Evolutionary conservation across 1,140 invertebrate genomes (phyloP), one percentile per base, ranked within the genome.

Genomic region (Brachionus manjavacas): DNA sequence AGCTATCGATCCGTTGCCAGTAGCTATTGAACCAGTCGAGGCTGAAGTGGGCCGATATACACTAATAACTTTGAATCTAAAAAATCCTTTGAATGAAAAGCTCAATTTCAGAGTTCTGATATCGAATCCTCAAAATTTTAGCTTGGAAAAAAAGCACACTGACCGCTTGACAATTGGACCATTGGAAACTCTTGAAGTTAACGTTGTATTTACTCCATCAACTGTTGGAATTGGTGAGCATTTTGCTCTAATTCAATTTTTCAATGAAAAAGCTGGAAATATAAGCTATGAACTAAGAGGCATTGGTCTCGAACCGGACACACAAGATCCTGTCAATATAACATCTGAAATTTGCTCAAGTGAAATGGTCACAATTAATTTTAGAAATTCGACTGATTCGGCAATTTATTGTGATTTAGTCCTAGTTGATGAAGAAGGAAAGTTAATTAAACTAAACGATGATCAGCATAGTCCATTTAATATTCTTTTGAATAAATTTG

Each of bases 11-110:
- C 89, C 89, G 9, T 74, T 85, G 7, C 87, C 87, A 14, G 87
- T 86, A 7, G 87, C 86, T 9, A 83, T 89, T 3, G 86, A 87
- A 43, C 86, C 87, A 66, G 86, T 89, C 87, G 87, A 88, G 80
- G 89, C 88, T 87, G 87, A 89, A 84, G 86, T 90, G 3, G 89
- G 89, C 83, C 89, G 89, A 81, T 89, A 88, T 88, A 86, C 87
- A 28, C 85, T 87, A 46, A 87, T 88, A 85, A 86, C 66, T 8
- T 88, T 90, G 11, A 64, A 81, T 6, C 86, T 90, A 25, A 85
- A 87, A 16, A 90, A 90, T 83, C 88, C 88, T 46, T 88, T 88
- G 28, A 86, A 88, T 46, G 88, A 90, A 83, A 86, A 81, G 0
- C 83, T 89, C 14, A 87, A 87, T 70, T 79, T 90, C 28, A 85